These are phyloP conservation scores for Carassius auratus DNA, from an alignment of 2,113 vertebrate species.

Conservation along the genomic window DNA sequence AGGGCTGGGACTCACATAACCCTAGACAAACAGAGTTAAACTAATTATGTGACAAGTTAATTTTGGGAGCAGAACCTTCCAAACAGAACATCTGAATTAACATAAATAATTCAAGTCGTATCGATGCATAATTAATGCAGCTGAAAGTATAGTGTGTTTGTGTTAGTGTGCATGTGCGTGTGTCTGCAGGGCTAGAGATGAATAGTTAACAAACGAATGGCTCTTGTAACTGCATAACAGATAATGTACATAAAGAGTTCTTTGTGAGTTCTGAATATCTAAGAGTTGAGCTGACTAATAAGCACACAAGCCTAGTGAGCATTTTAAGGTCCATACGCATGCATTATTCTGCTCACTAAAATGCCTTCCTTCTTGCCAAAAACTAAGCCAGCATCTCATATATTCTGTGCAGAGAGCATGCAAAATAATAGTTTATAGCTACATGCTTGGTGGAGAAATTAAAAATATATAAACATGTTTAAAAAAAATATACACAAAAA, in stretches of 20 bases:
- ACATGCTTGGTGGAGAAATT: background rate
- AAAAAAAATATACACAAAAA: too few species aligned
- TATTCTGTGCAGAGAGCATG: background rate
- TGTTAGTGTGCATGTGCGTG: background rate
- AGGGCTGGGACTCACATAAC: background rate
- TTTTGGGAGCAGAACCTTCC: background rate
- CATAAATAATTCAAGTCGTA: background rate
- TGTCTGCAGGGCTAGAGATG: background rate
- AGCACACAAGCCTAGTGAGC: background rate
- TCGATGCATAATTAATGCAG: conserved; percentile 10
- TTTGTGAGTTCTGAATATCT: conserved; percentile 51
- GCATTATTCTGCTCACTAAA: background rate
- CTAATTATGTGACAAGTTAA: background rate
- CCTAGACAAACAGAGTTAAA: background rate
- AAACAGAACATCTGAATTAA: background rate
- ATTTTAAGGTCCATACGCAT: background rate
- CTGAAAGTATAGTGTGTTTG: background rate
- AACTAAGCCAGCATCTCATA: background rate
- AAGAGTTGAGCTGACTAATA: conserved; percentile 2
- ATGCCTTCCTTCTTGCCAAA: background rate
- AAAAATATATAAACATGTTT: too few species aligned
- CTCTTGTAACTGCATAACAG: background rate
- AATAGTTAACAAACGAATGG: conserved; percentile 2
- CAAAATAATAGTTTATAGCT: background rate
- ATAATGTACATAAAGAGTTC: conserved; percentile 35